phyloP scores from a whole-genome alignment of 2,888 invertebrate genomes.

The Epistrophella euchroma region DNA sequence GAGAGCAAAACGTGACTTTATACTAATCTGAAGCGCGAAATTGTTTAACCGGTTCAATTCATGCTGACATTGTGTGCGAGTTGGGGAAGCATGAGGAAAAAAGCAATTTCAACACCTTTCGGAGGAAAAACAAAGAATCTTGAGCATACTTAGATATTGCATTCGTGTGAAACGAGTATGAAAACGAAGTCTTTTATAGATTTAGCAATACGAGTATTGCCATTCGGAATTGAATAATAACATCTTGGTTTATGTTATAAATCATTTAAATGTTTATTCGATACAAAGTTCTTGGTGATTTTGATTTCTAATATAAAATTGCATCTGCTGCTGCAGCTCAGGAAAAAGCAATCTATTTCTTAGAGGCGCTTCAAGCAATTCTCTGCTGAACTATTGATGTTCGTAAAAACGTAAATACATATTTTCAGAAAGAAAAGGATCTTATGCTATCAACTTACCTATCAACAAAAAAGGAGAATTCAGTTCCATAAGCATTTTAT shows the following conservation, averaged over 20 bases:
- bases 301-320: too few species aligned
- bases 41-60: constrained; percentile 60
- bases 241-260: constrained; percentile 24
- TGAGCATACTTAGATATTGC: neutral
- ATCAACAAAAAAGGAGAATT: too few species aligned
- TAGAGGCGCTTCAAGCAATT: neutral
- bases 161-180: constrained; percentile 11
- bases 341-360: neutral
- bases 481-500: too few species aligned
- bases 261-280: constrained; percentile 7
- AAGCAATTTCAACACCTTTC: constrained; percentile 60
- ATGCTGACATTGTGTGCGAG: constrained; percentile 38
- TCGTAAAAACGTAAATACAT: too few species aligned
- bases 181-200: constrained; percentile 26
- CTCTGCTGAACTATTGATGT: neutral
- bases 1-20: constrained; percentile 59
- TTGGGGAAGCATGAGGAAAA: constrained; percentile 6
- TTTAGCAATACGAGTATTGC: constrained; percentile 38
- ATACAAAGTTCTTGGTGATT: neutral
- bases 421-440: neutral
- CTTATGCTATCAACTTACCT: too few species aligned
- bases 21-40: constrained; percentile 63
- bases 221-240: constrained; percentile 53
- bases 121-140: constrained; percentile 27
- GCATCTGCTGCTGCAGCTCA: neutral